phyloP scores from a whole-genome alignment of 1,140 invertebrate species.

The Archivesica marissinica region DNA sequence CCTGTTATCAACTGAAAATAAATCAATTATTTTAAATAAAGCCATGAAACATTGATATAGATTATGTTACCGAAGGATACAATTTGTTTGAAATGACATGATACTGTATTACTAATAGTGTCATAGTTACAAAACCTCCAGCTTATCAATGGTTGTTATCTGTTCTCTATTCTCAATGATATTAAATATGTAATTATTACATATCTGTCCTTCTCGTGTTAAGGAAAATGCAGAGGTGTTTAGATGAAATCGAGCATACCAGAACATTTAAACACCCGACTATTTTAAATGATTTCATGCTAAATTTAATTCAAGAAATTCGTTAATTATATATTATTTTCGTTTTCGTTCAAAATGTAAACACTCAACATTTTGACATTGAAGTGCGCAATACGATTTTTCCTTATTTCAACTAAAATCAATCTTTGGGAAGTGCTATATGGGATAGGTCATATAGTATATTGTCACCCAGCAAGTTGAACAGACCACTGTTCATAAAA shows the following conservation, averaged over 20 bases:
- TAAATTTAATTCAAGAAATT: background rate
- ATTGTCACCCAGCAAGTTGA: too few species aligned
- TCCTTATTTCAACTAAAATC: too few species aligned
- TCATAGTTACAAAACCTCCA: background rate
- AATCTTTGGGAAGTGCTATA: too few species aligned
- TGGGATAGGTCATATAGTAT: too few species aligned
- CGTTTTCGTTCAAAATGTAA: background rate
- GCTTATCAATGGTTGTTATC: background rate
- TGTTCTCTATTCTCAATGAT: background rate
- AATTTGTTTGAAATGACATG: background rate
- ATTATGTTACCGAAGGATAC: background rate
- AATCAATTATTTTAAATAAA: background rate
- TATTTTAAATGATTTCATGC: background rate
- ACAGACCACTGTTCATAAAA: too few species aligned
- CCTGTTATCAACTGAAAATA: slow-evolving; percentile 14
- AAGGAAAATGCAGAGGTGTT: background rate
- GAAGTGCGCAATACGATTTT: too few species aligned
- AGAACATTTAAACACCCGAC: background rate
- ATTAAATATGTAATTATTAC: background rate
- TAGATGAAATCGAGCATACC: background rate
- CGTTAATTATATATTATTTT: too few species aligned
- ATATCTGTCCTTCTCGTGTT: background rate
- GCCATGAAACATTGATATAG: background rate
- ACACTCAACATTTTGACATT: background rate
- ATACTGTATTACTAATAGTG: background rate